Base-by-base conservation (phyloP, 2,113 vertebrate species). In the Oncorhynchus tshawytscha region DNA sequence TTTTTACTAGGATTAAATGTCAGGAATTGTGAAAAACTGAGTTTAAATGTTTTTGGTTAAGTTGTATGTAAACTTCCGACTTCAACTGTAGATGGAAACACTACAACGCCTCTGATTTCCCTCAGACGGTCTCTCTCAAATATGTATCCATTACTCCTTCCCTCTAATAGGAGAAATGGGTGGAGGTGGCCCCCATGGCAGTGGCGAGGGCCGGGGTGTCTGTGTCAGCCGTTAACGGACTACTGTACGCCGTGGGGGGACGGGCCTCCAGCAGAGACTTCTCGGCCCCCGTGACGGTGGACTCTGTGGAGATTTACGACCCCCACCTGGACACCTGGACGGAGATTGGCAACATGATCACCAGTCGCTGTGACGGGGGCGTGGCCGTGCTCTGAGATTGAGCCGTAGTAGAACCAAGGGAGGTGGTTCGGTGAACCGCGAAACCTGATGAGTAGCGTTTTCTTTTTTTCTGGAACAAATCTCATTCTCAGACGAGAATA, bases 271-370 rank as follows among this genome's bases (percentile, higher is more conserved):
- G 95, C 84, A 93, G 96, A 45, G 39, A 98, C 87, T 97, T 97
- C 88, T 95, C 95, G 16, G 97, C 97, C 54, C 96, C 98, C 0
- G 96, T 97, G 80, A 99, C 97, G 0, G 94, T 96, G 82, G 97
- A 99, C 86, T 97, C 96, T 2, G 98, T 99, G 68, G 98, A 99
- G 89, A 94, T 98, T 89, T 99, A 99, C 73, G 97, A 99, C 84
- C 97, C 98, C 69, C 96, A 97, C 39, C 39, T 45, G 39, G 39
- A 45, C 39, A 45, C 95, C 5, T 99, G 98, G 98, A 97, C 94
- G 67, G 96, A 97, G 92, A 95, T 97, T 0, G 94, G 96, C 82
- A 97, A 97, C 87, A 99, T 99, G 97, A 99, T 99, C 89, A 98
- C 97, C 64, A 99, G 98, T 89, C 96, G 97, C 83, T 99, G 96